Evolutionary conservation across 2,797 vertebrate genomes (phyloP), one percentile per base, ranked within the genome.

Genomic region (Cichlasoma orientale): DNA sequence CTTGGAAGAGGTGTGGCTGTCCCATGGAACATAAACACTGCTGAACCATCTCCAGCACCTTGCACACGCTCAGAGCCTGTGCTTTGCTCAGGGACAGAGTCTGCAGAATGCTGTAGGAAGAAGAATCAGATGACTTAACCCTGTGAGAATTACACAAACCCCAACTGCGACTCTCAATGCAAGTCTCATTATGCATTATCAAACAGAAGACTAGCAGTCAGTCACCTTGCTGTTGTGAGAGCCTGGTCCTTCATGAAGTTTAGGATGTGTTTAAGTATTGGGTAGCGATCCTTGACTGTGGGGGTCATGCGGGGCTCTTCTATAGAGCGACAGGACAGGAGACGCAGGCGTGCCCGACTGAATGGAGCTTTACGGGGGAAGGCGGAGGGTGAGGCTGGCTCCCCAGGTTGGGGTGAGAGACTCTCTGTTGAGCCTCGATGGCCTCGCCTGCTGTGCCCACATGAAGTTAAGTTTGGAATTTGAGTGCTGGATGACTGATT

Each of bases 221-320:
- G 23, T 73, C 72, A 96, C 96, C 95, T 98, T 83, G 95, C 94
- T 23, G 96, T 96, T n/a, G 96, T 97, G 82, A 99, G 95, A 18
- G 96, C 94, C 16, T 97, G 97, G 92, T 99, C 97, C 91, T 96
- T 98, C 84, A 99, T 95, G 70, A 99, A 99, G 91, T 96, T 97
- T 74, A 98, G 87, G 72, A 97, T 93, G 77, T 96, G 96, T 87
- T 96, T 99, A 82, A 99, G 89, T 10, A 98, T 84, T 0, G 97
- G 97, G 68, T 97, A 97, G 78, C 96, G 96, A 74, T 99, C 98
- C 84, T 97, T 99, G 52, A 98, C 91, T 2, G 96, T 96, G 2
- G 96, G 96, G 31, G 88, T 68, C n/a, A 95, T 77, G 58, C 94
- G 95, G 3, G 96, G 94, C 80, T 99, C 98, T 59, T 99, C 98